Percentiles rank a stretch among this genome's conserved stretches.
phyloP scores from a whole-genome alignment of 1,140 invertebrate species.

The Lepidostoma basale region DNA sequence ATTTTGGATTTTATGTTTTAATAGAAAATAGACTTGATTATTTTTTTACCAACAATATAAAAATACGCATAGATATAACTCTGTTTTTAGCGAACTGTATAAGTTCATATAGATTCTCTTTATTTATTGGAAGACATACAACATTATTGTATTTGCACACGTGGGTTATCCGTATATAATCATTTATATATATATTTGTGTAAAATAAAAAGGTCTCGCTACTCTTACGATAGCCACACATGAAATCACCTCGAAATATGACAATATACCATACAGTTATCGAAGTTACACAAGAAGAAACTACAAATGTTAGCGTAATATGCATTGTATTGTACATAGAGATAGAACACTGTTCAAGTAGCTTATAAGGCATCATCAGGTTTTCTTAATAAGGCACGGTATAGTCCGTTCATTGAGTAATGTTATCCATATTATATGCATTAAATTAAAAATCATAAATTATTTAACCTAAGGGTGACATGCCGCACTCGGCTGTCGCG shows the following conservation, averaged over 20 bases:
- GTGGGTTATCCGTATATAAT: not conserved
- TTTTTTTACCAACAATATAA: slow-evolving; percentile 34
- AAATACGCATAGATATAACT: too few relatives aligned
- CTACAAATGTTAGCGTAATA: not conserved
- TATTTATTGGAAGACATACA: slow-evolving; percentile 38
- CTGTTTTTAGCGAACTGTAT: too few relatives aligned
- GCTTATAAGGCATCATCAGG: slow-evolving; percentile 24
- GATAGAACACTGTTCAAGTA: not conserved
- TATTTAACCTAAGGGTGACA: slow-evolving; percentile 33
- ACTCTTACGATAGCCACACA: not conserved
- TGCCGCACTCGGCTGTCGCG: slow-evolving; percentile 16
- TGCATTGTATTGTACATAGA: not conserved
- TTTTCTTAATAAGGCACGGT: slow-evolving; percentile 28
- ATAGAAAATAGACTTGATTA: slow-evolving; percentile 35
- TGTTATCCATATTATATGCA: slow-evolving; percentile 4
- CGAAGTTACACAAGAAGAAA: not conserved
- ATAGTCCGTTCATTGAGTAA: slow-evolving; percentile 28
- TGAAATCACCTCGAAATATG: slow-evolving; percentile 10
- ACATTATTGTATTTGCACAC: slow-evolving; percentile 35
- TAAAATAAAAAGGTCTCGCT: slow-evolving; percentile 10
- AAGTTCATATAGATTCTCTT: slow-evolving; percentile 29
- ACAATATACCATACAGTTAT: not conserved
- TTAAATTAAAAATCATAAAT: slow-evolving; percentile 39
- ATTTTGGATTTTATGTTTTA: slow-evolving; percentile 34
- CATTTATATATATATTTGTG: not conserved